Conservation (phyloP, 2,888 invertebrate genomes). For the Galerucella nymphaeae region DNA sequence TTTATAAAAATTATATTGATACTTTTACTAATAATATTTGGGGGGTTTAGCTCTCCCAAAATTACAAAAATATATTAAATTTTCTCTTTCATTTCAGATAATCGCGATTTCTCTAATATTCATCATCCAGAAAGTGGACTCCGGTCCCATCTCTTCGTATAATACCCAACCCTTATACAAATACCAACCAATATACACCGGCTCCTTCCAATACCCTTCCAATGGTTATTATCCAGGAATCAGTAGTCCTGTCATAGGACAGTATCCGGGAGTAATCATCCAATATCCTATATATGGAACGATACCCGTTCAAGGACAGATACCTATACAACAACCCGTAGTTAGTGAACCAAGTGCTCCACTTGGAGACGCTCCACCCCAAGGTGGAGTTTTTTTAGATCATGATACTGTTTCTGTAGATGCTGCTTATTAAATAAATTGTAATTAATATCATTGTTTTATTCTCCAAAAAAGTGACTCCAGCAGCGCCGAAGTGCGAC, state of each 20-base stretch:
- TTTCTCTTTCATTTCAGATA: background rate
- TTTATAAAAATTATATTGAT: too few species aligned
- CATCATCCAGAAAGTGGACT: background rate
- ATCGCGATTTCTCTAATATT: background rate
- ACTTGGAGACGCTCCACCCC: background rate
- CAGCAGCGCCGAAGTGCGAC: background rate
- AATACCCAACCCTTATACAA: background rate
- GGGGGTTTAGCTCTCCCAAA: too few species aligned
- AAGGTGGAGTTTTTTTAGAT: constrained; percentile 3
- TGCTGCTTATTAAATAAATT: constrained; percentile 12
- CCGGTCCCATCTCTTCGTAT: background rate
- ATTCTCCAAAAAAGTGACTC: too few species aligned
- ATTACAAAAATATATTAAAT: too few species aligned
- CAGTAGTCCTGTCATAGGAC: background rate
- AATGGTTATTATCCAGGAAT: constrained; percentile 3
- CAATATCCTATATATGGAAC: constrained; percentile 13
- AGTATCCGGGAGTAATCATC: constrained; percentile 8
- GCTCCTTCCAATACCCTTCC: background rate
- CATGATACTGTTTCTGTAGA: constrained; percentile 18
- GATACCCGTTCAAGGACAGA: constrained; percentile 9
- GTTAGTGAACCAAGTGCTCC: background rate
- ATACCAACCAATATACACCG: constrained; percentile 1
- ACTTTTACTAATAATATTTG: too few species aligned
- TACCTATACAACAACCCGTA: background rate
- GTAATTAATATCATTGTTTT: background rate